phyloP scores from a whole-genome alignment of 1,140 invertebrate genomes.

The Nymphalis io region DNA sequence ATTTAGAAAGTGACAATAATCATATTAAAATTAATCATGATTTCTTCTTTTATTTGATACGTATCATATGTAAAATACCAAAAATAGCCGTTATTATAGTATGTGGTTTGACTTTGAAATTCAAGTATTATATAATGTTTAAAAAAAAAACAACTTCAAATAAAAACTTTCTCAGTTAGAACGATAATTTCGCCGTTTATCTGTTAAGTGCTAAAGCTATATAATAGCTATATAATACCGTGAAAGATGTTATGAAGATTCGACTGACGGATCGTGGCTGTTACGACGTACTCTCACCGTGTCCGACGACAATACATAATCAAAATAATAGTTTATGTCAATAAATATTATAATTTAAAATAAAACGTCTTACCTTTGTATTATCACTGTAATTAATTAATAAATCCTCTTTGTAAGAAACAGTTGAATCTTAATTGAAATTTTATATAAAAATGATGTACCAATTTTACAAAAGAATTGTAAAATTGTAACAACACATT shows the following conservation, averaged over 20 bases:
- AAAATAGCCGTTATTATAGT: not conserved
- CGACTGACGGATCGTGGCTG: slow-evolving; percentile 13
- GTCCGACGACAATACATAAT: slow-evolving; percentile 16
- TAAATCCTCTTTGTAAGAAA: no score
- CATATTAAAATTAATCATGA: no score
- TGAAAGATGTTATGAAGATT: slow-evolving; percentile 10
- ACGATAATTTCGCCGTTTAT: not conserved
- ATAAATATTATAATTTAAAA: not conserved
- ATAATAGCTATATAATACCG: not conserved
- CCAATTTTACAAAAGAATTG: no score
- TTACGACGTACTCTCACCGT: slow-evolving; percentile 28
- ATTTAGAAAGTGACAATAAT: no score
- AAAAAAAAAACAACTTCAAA: slow-evolving; percentile 1
- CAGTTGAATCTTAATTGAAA: no score
- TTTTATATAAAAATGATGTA: no score
- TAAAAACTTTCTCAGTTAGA: not conserved
- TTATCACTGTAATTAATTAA: no score
- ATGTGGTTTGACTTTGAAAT: not conserved
- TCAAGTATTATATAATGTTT: not conserved
- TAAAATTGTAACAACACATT: no score
- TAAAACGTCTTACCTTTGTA: not conserved
- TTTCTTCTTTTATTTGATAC: no score
- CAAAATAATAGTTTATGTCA: not conserved
- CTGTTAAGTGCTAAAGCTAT: slow-evolving; percentile 3
- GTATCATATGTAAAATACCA: no score